These are phyloP conservation scores for Andrena minutula DNA, from an alignment of 2,888 invertebrate species.

Conservation along the genomic window DNA sequence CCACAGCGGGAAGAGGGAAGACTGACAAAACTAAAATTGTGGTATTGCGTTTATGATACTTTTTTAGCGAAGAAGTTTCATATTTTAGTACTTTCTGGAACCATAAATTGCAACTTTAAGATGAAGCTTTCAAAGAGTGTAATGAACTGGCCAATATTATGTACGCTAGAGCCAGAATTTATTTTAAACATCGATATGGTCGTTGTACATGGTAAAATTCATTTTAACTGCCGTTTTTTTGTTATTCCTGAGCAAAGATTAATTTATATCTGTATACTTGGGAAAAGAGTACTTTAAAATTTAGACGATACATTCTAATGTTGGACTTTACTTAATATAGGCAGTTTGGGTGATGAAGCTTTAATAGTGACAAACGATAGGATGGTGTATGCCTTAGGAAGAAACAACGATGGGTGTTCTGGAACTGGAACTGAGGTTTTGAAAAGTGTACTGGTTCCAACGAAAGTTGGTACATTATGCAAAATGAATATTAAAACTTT, in stretches of 20 bases:
- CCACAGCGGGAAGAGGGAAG: too few relatives aligned
- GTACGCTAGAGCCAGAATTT: too few relatives aligned
- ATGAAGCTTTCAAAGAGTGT: too few relatives aligned
- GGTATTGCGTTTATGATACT: too few relatives aligned
- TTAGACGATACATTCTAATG: neutral
- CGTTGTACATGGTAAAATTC: too few relatives aligned
- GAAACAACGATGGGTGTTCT: constrained; percentile 87
- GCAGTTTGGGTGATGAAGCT: constrained; percentile 86
- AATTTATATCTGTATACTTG: neutral
- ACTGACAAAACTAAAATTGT: too few relatives aligned
- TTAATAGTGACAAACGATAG: constrained; percentile 87
- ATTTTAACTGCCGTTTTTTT: neutral
- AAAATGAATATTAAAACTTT: constrained; percentile 86
- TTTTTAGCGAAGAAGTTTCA: too few relatives aligned
- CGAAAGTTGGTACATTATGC: constrained; percentile 86
- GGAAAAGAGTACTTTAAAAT: neutral
- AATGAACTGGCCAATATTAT: too few relatives aligned
- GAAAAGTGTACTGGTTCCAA: constrained; percentile 86
- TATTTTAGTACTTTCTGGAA: too few relatives aligned
- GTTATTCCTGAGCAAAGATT: neutral
- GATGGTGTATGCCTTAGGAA: constrained; percentile 87
- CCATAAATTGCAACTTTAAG: too few relatives aligned
- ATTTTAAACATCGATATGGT: too few relatives aligned
- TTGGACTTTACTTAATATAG: constrained; percentile 11
- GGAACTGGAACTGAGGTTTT: constrained; percentile 83